Base-by-base conservation (phyloP, 2,797 vertebrate species). In the Poliocrania exsul region DNA sequence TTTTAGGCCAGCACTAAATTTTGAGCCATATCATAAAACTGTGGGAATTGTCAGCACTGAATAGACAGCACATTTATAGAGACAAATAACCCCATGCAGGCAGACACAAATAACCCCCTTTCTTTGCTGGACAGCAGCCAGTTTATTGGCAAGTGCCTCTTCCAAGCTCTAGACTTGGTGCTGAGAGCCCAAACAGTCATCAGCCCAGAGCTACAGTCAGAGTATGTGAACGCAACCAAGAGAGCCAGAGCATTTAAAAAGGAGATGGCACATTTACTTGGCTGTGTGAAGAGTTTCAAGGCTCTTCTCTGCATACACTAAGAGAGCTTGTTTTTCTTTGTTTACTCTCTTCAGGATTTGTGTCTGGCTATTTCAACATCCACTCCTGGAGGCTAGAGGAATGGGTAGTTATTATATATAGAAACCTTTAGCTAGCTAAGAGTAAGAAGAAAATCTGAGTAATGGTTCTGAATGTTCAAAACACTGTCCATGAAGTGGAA, bases 1-100 rank as follows among this genome's bases (percentile, higher is more conserved):
- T 90, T 20, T 44, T 46, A 21, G 38, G 67, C 25, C 44, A 88
- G 78, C 0, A 0, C 37, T 91, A 78, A 93, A 71, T 82, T 74
- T 33, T 77, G 62, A 95, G 64, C 67, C 31, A 10, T 67, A 64
- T 33, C 71, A 71, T 93, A 73, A 81, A 87, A 71, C 79, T 61
- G 44, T 77, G 84, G 79, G 79, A 87, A 92, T 56, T 87, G 95
- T 78, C 89, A 89, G 84, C 67, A 57, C 71, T 71, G 81, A 89
- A 77, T 10, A 53, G 71, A 80, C 49, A 1, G 0, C 4, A 4
- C 53, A 74, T 77, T 91, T 77, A 56, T 44, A 83, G 89, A 95
- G 64, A 89, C 84, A 88, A 93, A 92, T 16, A 86, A 62, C 44
- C 62, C 81, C 78, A 73, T 20, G 37, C 88, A 89, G 56, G 37